Base-by-base conservation (phyloP, 2,797 vertebrate genomes). In the Catharus ustulatus region DNA sequence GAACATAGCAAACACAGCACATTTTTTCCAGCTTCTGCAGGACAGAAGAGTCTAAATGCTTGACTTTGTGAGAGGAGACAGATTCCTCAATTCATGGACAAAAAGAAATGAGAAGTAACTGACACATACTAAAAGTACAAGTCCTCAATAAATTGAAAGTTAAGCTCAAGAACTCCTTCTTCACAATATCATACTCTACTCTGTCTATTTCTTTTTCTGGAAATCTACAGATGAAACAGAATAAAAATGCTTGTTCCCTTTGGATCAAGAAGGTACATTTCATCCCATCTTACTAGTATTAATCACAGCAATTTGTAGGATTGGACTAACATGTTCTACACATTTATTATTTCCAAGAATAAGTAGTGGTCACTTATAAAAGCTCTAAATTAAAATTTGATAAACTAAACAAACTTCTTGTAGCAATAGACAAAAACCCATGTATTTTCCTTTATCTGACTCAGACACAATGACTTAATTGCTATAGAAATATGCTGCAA, bases 1-100 rank as follows among this genome's bases (percentile, higher is more conserved):
- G 58, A 89, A 45, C 15, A 27, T 0, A 45, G 18, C n/a, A 71
- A 77, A 69, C 8, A 27, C 0, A 16, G 11, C 1, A 15, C 15
- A 0, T 6, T 64, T 75, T 46, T 63, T n/a, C 34, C 27, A 69
- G 21, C 6, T 43, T 71, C 29, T 51, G 14, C 61, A 78, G 57
- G 46, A 72, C 18, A 68, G 7, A 78, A 63, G n/a, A 81, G 5
- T 17, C 15, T 22, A 36, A 87, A 78, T 4, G 32, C 64, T 79
- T 72, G 7, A n/a, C 8, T 48, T 55, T 22, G 18, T 59, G 43
- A 75, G 30, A 81, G 32, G 12, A 34, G 34, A 72, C 10, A 59
- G 45, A 63, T 59, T 59, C 34, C 22, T 84, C 45, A 63, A 32
- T 45, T 74, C 38, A 18, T 18, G 22, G 29, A 55, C 34, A 73